Percentiles rank a stretch among this genome's conserved stretches.
Evolutionary conservation across 1,140 invertebrate genomes (phyloP).

Genomic region (Laodelphax striatellus): DNA sequence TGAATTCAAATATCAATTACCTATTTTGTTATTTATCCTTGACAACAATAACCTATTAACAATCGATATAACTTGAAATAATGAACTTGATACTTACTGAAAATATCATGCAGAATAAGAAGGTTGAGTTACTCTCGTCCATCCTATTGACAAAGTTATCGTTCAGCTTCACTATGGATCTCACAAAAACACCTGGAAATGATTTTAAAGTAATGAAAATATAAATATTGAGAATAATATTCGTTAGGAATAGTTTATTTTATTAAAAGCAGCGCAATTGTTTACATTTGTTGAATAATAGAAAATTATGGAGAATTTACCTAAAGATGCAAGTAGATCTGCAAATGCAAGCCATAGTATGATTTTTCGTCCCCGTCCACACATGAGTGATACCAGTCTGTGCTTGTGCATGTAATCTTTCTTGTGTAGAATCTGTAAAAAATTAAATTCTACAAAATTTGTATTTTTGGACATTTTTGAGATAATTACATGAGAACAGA

Average conservation of each 20-base stretch:
- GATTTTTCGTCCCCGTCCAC: slow-evolving; percentile 50
- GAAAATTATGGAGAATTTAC: slow-evolving; percentile 31
- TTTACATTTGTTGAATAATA: too few species aligned
- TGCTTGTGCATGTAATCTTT: slow-evolving; percentile 29
- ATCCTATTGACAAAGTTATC: slow-evolving; percentile 47
- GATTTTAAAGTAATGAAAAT: too few species aligned
- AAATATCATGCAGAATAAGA: slow-evolving; percentile 56
- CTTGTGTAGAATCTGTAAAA: slow-evolving; percentile 38
- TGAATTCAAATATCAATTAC: too few species aligned
- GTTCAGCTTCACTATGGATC: slow-evolving; percentile 56
- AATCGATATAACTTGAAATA: too few species aligned
- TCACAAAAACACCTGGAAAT: slow-evolving; percentile 51
- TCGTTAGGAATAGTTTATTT: slow-evolving; percentile 6
- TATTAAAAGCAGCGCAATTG: too few species aligned
- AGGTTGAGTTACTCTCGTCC: slow-evolving; percentile 38
- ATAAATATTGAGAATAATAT: too few species aligned
- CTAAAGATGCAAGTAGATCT: slow-evolving; percentile 61
- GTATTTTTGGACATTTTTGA: background rate
- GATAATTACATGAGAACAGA: too few species aligned
- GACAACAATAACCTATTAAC: too few species aligned
- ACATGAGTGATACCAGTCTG: slow-evolving; percentile 41
- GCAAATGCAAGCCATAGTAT: slow-evolving; percentile 66
- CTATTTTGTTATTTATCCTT: too few species aligned
- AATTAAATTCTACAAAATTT: too few species aligned
- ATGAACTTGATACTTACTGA: slow-evolving; percentile 42